phyloP scores from a whole-genome alignment of 2,888 invertebrate species.

The Ganaspis brasiliensis region DNA sequence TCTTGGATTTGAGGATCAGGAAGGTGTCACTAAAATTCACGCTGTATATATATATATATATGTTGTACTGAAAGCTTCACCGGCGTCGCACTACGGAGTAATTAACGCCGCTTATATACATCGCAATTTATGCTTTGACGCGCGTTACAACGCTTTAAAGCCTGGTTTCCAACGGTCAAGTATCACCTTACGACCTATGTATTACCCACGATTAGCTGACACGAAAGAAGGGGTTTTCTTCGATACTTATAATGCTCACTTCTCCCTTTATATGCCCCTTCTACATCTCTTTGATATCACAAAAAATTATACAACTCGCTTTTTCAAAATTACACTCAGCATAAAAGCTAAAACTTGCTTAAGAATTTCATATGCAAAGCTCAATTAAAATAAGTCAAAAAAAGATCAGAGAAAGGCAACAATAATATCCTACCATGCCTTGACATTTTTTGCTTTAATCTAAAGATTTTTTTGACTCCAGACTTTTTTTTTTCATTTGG shows the following conservation, averaged over 20 bases:
- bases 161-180: slow-evolving; percentile 65
- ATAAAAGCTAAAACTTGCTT: background rate
- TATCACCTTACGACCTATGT: slow-evolving; percentile 63
- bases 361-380: no score
- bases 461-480: no score
- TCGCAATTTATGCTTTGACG: slow-evolving; percentile 69
- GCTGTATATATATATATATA: slow-evolving; percentile 14
- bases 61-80: slow-evolving; percentile 49
- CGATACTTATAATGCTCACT: slow-evolving; percentile 57
- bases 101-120: slow-evolving; percentile 70
- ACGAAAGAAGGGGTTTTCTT: slow-evolving; percentile 54
- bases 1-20: background rate
- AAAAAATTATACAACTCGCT: slow-evolving; percentile 4
- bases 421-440: no score
- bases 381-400: background rate
- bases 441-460: no score
- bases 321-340: background rate
- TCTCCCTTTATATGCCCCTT: slow-evolving; percentile 36
- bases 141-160: slow-evolving; percentile 66
- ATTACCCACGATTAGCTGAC: slow-evolving; percentile 60
- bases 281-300: slow-evolving; percentile 9
- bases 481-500: background rate
- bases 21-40: slow-evolving; percentile 24
- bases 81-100: slow-evolving; percentile 65
- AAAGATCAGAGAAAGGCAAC: no score